Base-by-base conservation (phyloP, 2,113 vertebrate species). In the Cebidichthys violaceus region DNA sequence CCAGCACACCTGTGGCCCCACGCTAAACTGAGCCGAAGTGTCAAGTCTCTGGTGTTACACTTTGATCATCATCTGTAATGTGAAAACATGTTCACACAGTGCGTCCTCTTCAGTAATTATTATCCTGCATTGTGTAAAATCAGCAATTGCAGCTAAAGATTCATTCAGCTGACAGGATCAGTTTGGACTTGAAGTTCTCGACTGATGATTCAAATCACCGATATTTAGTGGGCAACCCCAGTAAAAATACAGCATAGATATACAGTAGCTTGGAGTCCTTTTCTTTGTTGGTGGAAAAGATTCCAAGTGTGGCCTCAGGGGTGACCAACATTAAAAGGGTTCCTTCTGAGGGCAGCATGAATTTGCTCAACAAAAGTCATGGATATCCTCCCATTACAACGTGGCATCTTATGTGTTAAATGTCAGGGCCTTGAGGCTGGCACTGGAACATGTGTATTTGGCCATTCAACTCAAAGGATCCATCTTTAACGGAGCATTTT, bases 391-490 rank as follows among this genome's bases (percentile, higher is more conserved):
- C 11, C 18, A 45, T 31, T 41, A 2, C 10, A 45, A 45, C 18
- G 10, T 55, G 14, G 9, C 1, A 60, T 61, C 31, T n/a, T 17
- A 6, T 31, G 33, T 45, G 6, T 33, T 18, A 54, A 65, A 54
- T 75, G 45, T 37, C 72, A 52, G 37, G 29, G 22, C n/a, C 60
- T 11, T 57, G 62, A 57, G 52, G 45, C 66, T 52, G 60, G 33
- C n/a, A 54, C 62, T n/a, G 18, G 37, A 33, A 7, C 4, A 6
- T 29, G 24, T 45, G 37, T n/a, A 33, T 43, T 29, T 31, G 60
- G 45, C 65, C 61, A 54, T 65, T 55, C 31, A 39, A 76, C 67
- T 20, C 24, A 54, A 55, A 54, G 18, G 6, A n/a, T 52, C 72
- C 15, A 47, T 45, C 41, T 22, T 64, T 65, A 3, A 37, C 14